Conservation (phyloP, 2,113 vertebrate genomes). For the Rutilus rutilus region DNA sequence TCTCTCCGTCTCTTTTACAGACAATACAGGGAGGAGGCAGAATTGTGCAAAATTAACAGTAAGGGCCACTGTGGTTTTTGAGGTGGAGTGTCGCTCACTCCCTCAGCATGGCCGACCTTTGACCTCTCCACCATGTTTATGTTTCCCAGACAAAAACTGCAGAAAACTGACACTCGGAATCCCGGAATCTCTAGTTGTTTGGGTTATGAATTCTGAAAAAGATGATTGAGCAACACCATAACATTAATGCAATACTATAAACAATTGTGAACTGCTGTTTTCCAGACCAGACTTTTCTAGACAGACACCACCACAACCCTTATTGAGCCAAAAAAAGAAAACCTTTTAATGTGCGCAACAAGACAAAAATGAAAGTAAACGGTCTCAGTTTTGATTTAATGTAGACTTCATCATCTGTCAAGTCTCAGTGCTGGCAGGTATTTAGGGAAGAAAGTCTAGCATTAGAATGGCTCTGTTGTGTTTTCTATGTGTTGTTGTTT, state of each 20-base stretch:
- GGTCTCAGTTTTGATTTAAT: neutral
- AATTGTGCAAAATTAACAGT: conserved; percentile 25
- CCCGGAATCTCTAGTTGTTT: neutral
- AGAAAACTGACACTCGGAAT: neutral
- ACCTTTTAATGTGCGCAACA: neutral
- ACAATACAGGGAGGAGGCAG: neutral
- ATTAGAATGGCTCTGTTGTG: neutral
- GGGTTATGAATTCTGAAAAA: neutral
- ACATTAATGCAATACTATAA: neutral
- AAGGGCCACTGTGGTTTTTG: conserved; percentile 15
- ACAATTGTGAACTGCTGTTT: neutral
- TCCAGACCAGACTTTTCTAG: neutral
- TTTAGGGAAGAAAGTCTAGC: neutral
- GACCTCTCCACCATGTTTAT: neutral
- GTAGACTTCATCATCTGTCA: neutral
- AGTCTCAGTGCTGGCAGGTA: neutral
- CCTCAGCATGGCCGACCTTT: neutral
- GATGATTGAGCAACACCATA: neutral
- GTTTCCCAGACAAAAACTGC: neutral
- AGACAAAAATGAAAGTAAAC: neutral
- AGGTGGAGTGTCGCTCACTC: neutral
- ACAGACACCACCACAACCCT: neutral
- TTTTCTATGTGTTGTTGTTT: neutral
- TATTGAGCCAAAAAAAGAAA: neutral
- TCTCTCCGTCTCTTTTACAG: neutral